Evolutionary conservation across 2,113 vertebrate genomes (phyloP).

Genomic region (Pogona vitticeps): DNA sequence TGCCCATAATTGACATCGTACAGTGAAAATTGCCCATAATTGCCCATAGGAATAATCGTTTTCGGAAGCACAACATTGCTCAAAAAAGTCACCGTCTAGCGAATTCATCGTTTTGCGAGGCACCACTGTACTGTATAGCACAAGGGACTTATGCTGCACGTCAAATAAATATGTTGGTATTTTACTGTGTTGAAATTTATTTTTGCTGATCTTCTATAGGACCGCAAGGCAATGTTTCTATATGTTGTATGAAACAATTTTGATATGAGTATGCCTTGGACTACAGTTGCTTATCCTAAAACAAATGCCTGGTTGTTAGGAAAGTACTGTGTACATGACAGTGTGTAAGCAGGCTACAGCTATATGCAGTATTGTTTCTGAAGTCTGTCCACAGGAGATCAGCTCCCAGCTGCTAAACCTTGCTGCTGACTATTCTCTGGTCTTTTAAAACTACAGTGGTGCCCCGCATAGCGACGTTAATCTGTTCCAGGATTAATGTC

Average conservation of each 20-base stretch:
- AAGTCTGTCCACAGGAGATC: background rate
- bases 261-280: background rate
- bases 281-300: background rate
- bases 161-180: background rate
- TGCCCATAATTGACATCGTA: too few relatives aligned
- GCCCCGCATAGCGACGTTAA: too few relatives aligned
- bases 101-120: too few relatives aligned
- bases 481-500: too few relatives aligned
- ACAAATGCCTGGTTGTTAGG: background rate
- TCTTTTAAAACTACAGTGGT: background rate
- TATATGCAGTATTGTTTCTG: conserved; percentile 2
- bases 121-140: background rate
- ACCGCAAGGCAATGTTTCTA: background rate
- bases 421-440: background rate
- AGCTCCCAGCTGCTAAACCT: background rate
- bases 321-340: background rate
- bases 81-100: too few relatives aligned
- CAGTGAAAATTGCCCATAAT: too few relatives aligned
- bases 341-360: background rate
- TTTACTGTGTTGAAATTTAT: background rate
- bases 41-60: too few relatives aligned
- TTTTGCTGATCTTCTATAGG: background rate
- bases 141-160: background rate
- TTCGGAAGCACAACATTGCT: too few relatives aligned
- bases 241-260: background rate